A percentile compares a stretch with the other conserved stretches of the same genome.
Conservation (phyloP, 2,888 invertebrate genomes). For the Agriopis marginaria region DNA sequence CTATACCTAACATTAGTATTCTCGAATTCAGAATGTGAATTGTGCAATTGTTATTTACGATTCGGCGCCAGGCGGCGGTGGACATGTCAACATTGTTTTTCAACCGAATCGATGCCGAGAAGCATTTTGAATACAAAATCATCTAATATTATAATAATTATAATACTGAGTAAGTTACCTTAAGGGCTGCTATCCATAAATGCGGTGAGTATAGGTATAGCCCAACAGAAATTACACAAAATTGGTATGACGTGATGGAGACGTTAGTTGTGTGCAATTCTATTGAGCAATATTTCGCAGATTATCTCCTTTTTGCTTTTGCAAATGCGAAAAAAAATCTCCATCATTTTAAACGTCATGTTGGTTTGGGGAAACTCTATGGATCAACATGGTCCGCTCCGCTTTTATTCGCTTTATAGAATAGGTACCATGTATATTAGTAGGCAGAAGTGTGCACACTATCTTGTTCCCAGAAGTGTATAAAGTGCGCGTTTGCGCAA, state of each 20-base stretch:
- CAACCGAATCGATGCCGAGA: conserved; percentile 62
- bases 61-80: conserved; percentile 75
- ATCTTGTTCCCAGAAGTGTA: conserved; percentile 67
- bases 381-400: no score
- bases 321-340: no score
- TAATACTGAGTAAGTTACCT: conserved; percentile 31
- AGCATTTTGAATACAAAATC: conserved; percentile 79
- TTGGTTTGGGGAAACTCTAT: no score
- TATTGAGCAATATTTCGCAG: no score
- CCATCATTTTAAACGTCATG: no score
- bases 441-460: conserved; percentile 45
- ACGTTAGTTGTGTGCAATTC: no score
- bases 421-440: neutral
- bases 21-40: conserved; percentile 75
- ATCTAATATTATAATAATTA: conserved; percentile 57
- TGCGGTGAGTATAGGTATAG: neutral
- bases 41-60: conserved; percentile 76
- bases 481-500: conserved; percentile 69
- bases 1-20: conserved; percentile 58
- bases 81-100: conserved; percentile 75
- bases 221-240: no score
- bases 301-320: no score
- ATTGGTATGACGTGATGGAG: no score
- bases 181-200: neutral
- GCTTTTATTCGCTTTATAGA: neutral